These are phyloP conservation scores for Masticophis lateralis DNA, from an alignment of 2,797 vertebrate genomes.

Conservation along the genomic window DNA sequence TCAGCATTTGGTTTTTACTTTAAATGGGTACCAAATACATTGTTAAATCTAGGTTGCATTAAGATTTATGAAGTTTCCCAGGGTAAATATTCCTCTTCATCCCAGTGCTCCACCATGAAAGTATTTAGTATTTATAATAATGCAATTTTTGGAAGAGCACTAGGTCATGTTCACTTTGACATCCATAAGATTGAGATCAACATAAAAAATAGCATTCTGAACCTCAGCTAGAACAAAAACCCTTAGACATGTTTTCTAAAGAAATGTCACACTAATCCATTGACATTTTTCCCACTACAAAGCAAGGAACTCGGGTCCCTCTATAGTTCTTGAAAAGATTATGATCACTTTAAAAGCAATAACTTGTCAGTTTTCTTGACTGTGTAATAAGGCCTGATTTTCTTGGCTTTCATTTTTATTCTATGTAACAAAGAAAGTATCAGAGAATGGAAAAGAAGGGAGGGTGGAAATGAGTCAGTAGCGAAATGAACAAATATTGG, in stretches of 20 bases:
- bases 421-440: conserved; percentile 46
- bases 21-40: not conserved
- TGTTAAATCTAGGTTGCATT: not conserved
- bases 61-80: not conserved
- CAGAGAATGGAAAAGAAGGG: conserved; percentile 39
- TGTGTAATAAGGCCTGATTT: conserved; percentile 9
- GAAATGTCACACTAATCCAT: not conserved
- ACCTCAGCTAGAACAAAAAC: not conserved
- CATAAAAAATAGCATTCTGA: not conserved
- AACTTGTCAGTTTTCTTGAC: not conserved
- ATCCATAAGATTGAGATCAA: not conserved
- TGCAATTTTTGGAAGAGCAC: not conserved
- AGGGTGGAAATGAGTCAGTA: conserved; percentile 36
- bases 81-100: not conserved
- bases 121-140: not conserved
- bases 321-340: not conserved
- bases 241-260: not conserved
- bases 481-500: conserved; percentile 26
- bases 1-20: not conserved
- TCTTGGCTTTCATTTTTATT: conserved; percentile 12
- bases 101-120: not conserved
- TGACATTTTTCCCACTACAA: not conserved
- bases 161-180: not conserved
- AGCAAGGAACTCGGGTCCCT: not conserved
- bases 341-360: not conserved